These are phyloP conservation scores for Oedothorax gibbosus DNA, from an alignment of 1,140 invertebrate species.

Conservation along the genomic window DNA sequence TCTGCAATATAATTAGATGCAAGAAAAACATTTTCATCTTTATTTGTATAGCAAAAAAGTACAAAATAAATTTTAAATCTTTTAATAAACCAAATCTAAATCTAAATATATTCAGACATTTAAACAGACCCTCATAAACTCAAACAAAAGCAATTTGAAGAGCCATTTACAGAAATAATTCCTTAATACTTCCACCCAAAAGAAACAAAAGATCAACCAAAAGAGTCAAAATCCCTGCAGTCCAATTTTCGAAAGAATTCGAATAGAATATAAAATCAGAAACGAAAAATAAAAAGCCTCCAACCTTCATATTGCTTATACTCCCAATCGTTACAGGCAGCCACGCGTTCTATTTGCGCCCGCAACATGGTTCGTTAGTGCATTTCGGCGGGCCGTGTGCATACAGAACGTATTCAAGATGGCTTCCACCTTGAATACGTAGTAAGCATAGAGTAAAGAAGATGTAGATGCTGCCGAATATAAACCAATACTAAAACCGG, in stretches of 20 bases:
- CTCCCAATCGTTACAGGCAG: conserved; percentile 39
- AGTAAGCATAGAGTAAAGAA: too few species aligned
- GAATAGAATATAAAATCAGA: conserved; percentile 11
- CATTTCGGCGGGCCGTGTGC: conserved; percentile 26
- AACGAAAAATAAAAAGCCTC: conserved; percentile 3
- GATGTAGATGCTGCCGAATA: too few species aligned
- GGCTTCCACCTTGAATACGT: conserved; percentile 25
- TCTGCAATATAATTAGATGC: too few species aligned
- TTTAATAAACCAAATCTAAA: too few species aligned
- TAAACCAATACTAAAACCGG: too few species aligned
- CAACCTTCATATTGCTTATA: conserved; percentile 27
- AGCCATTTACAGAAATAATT: conserved; percentile 50
- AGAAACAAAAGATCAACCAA: neutral
- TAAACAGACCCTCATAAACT: too few species aligned
- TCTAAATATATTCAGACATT: too few species aligned
- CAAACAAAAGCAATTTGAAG: too few species aligned
- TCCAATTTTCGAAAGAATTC: conserved; percentile 27
- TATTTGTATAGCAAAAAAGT: too few species aligned
- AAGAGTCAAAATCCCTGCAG: conserved; percentile 19
- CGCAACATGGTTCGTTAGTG: conserved; percentile 36
- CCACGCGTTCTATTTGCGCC: conserved; percentile 39
- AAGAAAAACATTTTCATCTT: too few species aligned
- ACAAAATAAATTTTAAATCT: too few species aligned
- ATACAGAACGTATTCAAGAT: conserved; percentile 20
- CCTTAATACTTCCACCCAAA: conserved; percentile 29